Base-by-base conservation (phyloP, 1,140 invertebrate genomes). In the Drosophila erecta region DNA sequence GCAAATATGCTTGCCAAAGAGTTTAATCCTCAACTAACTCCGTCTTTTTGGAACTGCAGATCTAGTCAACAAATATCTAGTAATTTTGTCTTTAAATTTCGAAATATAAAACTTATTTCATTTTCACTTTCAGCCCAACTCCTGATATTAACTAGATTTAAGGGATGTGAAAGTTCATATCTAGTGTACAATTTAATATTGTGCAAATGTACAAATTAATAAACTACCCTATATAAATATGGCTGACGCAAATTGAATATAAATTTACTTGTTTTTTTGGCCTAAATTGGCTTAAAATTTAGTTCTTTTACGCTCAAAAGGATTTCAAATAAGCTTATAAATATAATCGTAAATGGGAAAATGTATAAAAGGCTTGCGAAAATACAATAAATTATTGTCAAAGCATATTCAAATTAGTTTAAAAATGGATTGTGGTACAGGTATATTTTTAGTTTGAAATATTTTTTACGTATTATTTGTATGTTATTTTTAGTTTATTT, bases 1-100 rank as follows among this genome's bases (percentile, higher is more conserved):
- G 20, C 10, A 65, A 64, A 65, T 67, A 33, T 51, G 20, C 12
- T 66, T 40, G 11, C 14, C 11, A 37, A 44, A 20, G 33, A 38
- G 57, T 44, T 61, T 56, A 61, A 57, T 58, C 37, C 15, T 2
- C 11, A 57, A 22, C 11, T 4, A 22, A 12, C 37, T 30, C 8
- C 17, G 15, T 27, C 12, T 14, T 27, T 11, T 11, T 12, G 6
- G 10, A 51, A 35, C 5, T 24, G 3, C 8, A 22, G 14, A 38
- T 14, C 2, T 10, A 3, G 8, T 30, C 30, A 30, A 8, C 30
- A 30, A 30, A 30, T 30, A 10, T 30, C 30, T 30, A 30, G 30
- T 30, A 30, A 30, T 8, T 30, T 30, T 30, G 2, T 8, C 27
- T 3, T 30, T 3, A 8, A 30, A 8, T 8, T 30, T 30, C 2